Evolutionary conservation across 1,140 invertebrate genomes (phyloP), one percentile per base, ranked within the genome.

Genomic region (Stenopsyche tienmushanensis): DNA sequence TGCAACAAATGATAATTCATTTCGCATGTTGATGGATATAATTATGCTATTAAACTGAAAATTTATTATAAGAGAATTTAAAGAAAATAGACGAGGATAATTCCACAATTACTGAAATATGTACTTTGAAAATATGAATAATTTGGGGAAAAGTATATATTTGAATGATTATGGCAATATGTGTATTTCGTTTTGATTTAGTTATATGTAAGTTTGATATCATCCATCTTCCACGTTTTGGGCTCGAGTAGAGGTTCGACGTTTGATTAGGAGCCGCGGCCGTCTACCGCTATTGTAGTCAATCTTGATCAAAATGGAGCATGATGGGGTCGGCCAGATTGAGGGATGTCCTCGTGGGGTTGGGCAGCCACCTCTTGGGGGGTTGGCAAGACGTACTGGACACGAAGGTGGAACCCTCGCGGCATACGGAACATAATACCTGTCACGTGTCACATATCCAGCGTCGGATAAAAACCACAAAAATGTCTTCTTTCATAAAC

Each of bases 401-500:
- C 50, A 53, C 23, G 50, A 26, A 24, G 47, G 41, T 17, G 13
- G 13, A 3, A 44, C 18, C 5, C 21, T 3, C 47, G 13, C 17
- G 10, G 2, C 53, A 23, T 3, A 18, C 49, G 21, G 54, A 24
- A 57, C 54, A 57, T 57, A 57, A 57, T 57, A 57, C 54, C 54
- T 57, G 54, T 57, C 54, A 57, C 54, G 17, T 39, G 34, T 57
- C 25, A 17, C 23, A 20, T 25, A 5, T 41, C 39, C 54, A 3
- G 20, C 1, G 15, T 13, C 15, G 23, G 39, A 57, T 42, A 57
- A 55, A 34, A 55, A 39, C 39, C 54, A 39, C 54, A 57, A 57
- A 55, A 42, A 57, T 57, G 54, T 57, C 54, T 41, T 29, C 54
- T 57, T 57, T 57, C 54, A 57, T 57, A 57, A 57, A 57, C 39